Evolutionary conservation across 2,797 vertebrate genomes (phyloP).

Genomic region (Sardinella longiceps): DNA sequence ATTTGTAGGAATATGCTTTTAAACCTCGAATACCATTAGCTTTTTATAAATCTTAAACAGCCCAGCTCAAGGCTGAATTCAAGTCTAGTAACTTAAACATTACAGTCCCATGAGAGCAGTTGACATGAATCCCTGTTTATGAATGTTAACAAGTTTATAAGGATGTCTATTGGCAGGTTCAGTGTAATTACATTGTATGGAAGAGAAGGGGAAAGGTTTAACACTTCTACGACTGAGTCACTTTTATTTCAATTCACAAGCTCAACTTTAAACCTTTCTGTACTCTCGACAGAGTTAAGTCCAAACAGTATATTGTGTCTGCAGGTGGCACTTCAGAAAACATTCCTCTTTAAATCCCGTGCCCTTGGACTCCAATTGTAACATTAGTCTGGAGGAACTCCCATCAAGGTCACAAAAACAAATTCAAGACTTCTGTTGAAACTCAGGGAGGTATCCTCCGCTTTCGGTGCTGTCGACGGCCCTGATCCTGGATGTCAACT

Average conservation of each 20-base stretch:
- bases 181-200: no score
- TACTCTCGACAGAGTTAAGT: not conserved
- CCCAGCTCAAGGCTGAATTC: no score
- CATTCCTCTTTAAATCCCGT: slow-evolving; percentile 23
- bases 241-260: no score
- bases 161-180: no score
- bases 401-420: not conserved
- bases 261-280: not conserved
- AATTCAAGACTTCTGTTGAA: not conserved
- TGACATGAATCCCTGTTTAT: not conserved
- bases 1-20: no score
- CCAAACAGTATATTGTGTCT: not conserved
- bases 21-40: no score
- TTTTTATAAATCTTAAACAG: no score
- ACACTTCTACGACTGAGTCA: no score
- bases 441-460: slow-evolving; percentile 67
- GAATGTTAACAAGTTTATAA: not conserved
- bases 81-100: no score
- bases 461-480: slow-evolving; percentile 78
- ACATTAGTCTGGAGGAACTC: no score
- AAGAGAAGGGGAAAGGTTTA: no score
- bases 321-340: not conserved
- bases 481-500: slow-evolving; percentile 70
- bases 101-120: not conserved
- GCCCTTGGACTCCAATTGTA: no score